Evolutionary conservation across 2,113 vertebrate species (phyloP).

Genomic region (Sprattus sprattus): DNA sequence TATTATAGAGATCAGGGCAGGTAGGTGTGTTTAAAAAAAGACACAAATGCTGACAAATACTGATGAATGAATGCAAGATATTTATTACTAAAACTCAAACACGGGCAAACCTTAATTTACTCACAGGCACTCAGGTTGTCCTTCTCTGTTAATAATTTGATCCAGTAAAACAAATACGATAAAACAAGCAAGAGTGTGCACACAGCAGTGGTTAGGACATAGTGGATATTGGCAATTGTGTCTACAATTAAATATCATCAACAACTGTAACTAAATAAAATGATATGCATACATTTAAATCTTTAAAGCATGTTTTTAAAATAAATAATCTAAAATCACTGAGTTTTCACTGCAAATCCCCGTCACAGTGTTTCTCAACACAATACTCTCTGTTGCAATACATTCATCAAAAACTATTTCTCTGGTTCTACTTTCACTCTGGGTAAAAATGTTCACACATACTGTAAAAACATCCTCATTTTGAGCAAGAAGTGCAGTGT

Average conservation of each 20-base stretch:
- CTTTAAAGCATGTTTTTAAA: neutral
- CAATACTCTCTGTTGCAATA: neutral
- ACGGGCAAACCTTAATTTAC: neutral
- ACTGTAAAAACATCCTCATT: neutral
- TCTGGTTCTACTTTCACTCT: neutral
- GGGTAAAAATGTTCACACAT: neutral
- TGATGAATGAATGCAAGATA: neutral
- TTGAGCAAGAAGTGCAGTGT: neutral
- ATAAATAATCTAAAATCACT: no score
- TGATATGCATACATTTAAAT: neutral
- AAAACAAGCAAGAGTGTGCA: neutral
- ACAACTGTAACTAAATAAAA: neutral
- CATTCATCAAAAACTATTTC: neutral
- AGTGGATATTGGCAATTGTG: neutral
- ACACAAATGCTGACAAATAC: neutral
- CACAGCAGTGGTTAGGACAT: neutral
- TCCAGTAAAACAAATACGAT: neutral
- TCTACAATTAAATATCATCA: neutral
- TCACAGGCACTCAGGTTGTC: no score
- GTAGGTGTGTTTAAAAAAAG: neutral
- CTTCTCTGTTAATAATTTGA: neutral
- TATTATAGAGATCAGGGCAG: no score
- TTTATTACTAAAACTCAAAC: neutral
- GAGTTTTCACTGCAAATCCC: no score
- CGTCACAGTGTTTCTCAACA: neutral